Evolutionary conservation across 2,797 vertebrate genomes (phyloP), one percentile per base, ranked within the genome.

Genomic region (Bucorvus abyssinicus): DNA sequence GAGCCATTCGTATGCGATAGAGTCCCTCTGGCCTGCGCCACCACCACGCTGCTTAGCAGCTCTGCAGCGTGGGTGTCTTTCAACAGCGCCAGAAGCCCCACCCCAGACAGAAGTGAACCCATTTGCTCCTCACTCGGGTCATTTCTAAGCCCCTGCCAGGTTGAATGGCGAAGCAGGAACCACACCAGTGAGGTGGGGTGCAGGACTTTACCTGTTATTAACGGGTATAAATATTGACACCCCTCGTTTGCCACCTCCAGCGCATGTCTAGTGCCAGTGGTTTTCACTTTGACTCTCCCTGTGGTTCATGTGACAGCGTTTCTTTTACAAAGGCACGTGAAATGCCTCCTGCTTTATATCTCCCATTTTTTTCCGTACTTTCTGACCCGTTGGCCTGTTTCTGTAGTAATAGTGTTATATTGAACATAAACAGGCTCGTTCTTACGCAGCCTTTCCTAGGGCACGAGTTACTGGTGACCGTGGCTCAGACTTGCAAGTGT

Each of bases 181-280:
- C 5, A 9, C 10, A 2, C n/a, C 7, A 26, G 36, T 76, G 70
- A 34, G 71, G 49, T 8, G 10, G 20, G 74, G 34, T 38, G 3
- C 29, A 6, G 53, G 10, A 9, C 4, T 15, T 32, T 2, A 0
- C 8, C 22, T 3, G 0, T 29, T 16, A 14, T 5, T 45, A 22
- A 2, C 0, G 1, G 3, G 6, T 8, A 5, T 34, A 15, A 77
- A 59, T n/a, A 6, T 12, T 49, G 32, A 9, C 1, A 32, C 44
- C 68, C n/a, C 42, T 34, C 30, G 0, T 61, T 59, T 26, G 44
- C 44, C 13, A 3, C 29, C 6, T 53, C 32, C 40, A n/a, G 4
- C 14, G 0, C 15, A 11, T 32, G 1, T 29, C 19, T 57, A 2
- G 26, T 12, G 29, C 49, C 52, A 40, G 3, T 21, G n/a, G 14